These are phyloP conservation scores for Chelmon rostratus DNA, from an alignment of 2,797 vertebrate species.

Conservation along the genomic window DNA sequence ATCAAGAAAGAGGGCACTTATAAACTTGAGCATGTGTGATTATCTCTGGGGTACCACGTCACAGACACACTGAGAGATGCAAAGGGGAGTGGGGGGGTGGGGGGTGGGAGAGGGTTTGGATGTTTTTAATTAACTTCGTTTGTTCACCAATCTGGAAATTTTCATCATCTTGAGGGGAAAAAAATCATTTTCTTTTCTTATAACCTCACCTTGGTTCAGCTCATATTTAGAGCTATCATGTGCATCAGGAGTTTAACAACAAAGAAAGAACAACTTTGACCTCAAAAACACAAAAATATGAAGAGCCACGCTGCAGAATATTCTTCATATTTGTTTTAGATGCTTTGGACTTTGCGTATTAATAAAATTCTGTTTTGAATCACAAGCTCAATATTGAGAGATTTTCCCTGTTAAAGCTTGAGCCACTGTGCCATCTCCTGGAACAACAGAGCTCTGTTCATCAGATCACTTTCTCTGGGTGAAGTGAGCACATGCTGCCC, in stretches of 20 bases:
- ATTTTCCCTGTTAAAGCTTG: neutral
- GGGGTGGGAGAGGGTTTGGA: neutral
- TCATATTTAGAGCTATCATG: neutral
- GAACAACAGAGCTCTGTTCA: neutral
- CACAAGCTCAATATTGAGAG: neutral
- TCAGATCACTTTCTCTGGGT: neutral
- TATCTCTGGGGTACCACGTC: constrained; percentile 34
- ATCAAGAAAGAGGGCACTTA: constrained; percentile 65
- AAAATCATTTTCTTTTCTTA: too few relatives aligned
- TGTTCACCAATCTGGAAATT: neutral
- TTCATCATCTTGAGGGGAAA: too few relatives aligned
- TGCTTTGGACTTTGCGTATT: neutral
- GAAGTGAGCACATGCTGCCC: constrained; percentile 58
- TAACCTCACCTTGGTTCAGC: neutral
- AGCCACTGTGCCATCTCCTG: constrained; percentile 56
- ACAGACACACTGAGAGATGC: constrained; percentile 8
- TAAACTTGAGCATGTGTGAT: constrained; percentile 65
- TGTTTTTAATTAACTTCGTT: constrained; percentile 20
- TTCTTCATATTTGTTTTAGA: neutral
- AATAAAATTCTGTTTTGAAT: constrained; percentile 2
- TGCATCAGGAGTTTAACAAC: neutral
- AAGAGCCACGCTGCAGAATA: neutral
- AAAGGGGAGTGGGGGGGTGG: neutral
- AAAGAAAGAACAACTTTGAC: too few relatives aligned
- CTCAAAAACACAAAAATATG: neutral